Conservation (phyloP, 2,888 invertebrate genomes). For the Prosopocoilus inquinatus region DNA sequence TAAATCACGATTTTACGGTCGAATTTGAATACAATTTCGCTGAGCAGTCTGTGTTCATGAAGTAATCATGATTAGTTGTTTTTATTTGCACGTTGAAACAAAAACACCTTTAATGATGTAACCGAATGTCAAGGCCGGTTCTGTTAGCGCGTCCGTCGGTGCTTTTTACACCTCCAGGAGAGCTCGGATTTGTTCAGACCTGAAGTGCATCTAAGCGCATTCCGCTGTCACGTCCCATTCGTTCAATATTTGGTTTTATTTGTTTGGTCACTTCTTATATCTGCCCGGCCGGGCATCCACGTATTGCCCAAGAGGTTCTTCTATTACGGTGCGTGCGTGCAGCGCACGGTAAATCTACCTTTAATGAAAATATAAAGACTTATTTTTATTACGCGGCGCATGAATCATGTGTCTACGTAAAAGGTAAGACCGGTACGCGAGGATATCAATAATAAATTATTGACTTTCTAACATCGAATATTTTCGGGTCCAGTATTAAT, state of each 20-base stretch:
- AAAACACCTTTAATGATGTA: constrained; percentile 24
- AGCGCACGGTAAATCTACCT: background rate
- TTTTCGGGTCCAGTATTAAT: background rate
- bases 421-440: constrained; percentile 3
- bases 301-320: too few relatives aligned
- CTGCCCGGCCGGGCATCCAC: too few relatives aligned
- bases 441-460: constrained; percentile 1
- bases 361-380: constrained; percentile 2
- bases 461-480: constrained; percentile 3
- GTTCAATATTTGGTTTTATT: constrained; percentile 19
- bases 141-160: constrained; percentile 32
- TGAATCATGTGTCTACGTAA: constrained; percentile 3
- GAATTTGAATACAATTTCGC: too few relatives aligned
- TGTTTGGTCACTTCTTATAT: constrained; percentile 16
- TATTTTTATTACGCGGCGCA: constrained; percentile 1
- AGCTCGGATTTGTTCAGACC: constrained; percentile 13
- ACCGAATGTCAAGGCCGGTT: constrained; percentile 32
- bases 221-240: constrained; percentile 17
- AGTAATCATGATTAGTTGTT: too few relatives aligned
- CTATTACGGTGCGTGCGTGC: too few relatives aligned
- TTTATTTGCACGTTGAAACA: background rate
- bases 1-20: too few relatives aligned
- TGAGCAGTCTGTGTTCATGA: too few relatives aligned
- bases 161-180: constrained; percentile 33
- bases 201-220: constrained; percentile 9